These are phyloP conservation scores for Trichacis sp. DNA, from an alignment of 2,888 invertebrate genomes.

Conservation along the genomic window DNA sequence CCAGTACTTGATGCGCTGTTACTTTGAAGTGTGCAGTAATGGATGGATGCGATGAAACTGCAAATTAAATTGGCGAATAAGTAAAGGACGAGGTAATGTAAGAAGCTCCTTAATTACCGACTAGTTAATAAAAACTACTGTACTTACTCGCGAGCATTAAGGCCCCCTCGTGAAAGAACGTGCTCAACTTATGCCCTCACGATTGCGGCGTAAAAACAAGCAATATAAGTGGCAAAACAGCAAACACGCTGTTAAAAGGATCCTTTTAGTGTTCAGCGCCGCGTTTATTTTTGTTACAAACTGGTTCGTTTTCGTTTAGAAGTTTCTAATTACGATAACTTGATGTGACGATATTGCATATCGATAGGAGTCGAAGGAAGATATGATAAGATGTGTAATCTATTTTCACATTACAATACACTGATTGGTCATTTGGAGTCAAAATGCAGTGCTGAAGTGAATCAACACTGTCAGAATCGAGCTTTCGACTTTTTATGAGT, in stretches of 20 bases:
- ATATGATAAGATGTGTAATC: too few relatives aligned
- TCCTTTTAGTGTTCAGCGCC: conserved; percentile 26
- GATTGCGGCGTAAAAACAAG: conserved; percentile 57
- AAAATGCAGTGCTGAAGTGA: too few relatives aligned
- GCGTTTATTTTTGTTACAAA: neutral
- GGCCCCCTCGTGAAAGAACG: conserved; percentile 44
- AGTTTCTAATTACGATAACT: neutral
- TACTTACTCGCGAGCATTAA: conserved; percentile 53
- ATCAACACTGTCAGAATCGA: too few relatives aligned
- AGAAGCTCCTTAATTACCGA: conserved; percentile 67
- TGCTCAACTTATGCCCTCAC: conserved; percentile 46
- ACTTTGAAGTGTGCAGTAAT: conserved; percentile 10
- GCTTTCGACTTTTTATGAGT: too few relatives aligned
- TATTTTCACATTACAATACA: too few relatives aligned
- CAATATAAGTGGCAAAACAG: conserved; percentile 64
- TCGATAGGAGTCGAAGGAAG: too few relatives aligned
- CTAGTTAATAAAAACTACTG: conserved; percentile 64
- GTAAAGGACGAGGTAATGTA: conserved; percentile 58
- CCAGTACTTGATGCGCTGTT: neutral
- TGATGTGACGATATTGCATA: neutral
- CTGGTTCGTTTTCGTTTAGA: neutral
- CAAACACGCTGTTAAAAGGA: conserved; percentile 53
- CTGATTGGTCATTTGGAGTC: too few relatives aligned
- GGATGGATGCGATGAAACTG: conserved; percentile 64
- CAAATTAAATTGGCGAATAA: conserved; percentile 66